Base-by-base conservation (phyloP, 2,113 vertebrate genomes). In the Podarcis cretensis region DNA sequence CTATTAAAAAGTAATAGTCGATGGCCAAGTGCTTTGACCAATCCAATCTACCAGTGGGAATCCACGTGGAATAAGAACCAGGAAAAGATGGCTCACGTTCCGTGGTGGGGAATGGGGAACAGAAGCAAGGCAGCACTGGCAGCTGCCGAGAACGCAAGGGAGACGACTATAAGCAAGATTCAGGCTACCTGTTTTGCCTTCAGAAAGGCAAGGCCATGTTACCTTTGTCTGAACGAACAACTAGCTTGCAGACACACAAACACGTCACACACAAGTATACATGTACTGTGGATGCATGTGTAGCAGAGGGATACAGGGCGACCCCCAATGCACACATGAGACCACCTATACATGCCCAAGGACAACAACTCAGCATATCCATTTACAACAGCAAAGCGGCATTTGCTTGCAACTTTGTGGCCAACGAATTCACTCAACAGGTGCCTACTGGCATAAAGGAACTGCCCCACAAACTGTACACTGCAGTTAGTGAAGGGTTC, bases 181-280 rank as follows among this genome's bases (percentile, higher is more conserved):
- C 43, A 92, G 54, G 37, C 8, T 88, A 65, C 40, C 27, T 87
- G 66, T 92, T 82, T 81, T 65, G 81, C 48, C 66, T 1, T 88
- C 54, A 75, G 43, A 75, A 85, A 86, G 78, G 69, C 76, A 87
- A 85, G 65, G 37, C 35, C 8, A 48, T 23, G 63, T 32, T 85
- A 27, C 83, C 74, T 65, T 68, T 65, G 54, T 94, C 75, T 86
- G 5, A 48, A 37, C 81, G 27, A 91, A 81, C 84, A 90, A 91
- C n/a, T 57, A 74, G 35, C 66, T 66, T 35, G 78, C 74, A 82
- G 69, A 76, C 54, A 73, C 66, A 71, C 35, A 43, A 66, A 80
- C 57, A 75, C 12, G 88, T 12, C 7, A 75, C 1, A 48, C 13
- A 81, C 23, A 75, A 32, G 37, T 74, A 63, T 32, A 54, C 5